Base-by-base conservation (phyloP, 2,797 vertebrate species). In the Eptatretus atami region DNA sequence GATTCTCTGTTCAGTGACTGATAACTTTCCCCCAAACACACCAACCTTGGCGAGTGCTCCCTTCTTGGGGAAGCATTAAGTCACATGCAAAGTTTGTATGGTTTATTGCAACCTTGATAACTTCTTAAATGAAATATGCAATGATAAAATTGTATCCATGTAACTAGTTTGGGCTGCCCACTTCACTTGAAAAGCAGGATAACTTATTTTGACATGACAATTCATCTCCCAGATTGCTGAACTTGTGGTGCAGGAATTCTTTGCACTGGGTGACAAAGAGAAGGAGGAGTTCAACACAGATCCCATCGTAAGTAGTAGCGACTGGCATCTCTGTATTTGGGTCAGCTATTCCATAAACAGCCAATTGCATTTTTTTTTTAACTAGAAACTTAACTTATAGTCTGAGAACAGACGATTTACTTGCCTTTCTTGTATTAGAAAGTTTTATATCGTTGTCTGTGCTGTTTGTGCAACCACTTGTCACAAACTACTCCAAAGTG, bases 261-360 rank as follows among this genome's bases (percentile, higher is more conserved):
- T 94, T 63, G 87, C 93, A 66, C 90, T 95, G 73, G 90, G 90
- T 60, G 90, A 98, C 72, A 94, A 87, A 68, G 90, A 98, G 70
- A 76, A 87, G 67, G 74, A 67, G 66, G 88, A 98, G 69, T 80
- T 98, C 64, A 90, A 95, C 74, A 83, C 86, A 63, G 90, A 95
- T 67, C 90, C 90, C 52, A 83, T 80, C 2, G 88, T 95, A 74
- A 83, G 86, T 76, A 65, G 6, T 63, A 15, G 19, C 13, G 15
- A 44, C 63, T 52, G 12, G 61, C 24, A 60, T 54, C 44, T 52
- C 10, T 44, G 11, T 52, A 44, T 44, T 44, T 44, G 31, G 6
- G 4, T 44, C 31, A 44, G 31, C 6, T 44, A 8, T 44, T 44
- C 31, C 31, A 44, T 44, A 44, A 44, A 44, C 6, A 8, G 31